Evolutionary conservation across 2,888 invertebrate species (phyloP), one percentile per base, ranked within the genome.

Genomic region (Sarcophaga carnaria): DNA sequence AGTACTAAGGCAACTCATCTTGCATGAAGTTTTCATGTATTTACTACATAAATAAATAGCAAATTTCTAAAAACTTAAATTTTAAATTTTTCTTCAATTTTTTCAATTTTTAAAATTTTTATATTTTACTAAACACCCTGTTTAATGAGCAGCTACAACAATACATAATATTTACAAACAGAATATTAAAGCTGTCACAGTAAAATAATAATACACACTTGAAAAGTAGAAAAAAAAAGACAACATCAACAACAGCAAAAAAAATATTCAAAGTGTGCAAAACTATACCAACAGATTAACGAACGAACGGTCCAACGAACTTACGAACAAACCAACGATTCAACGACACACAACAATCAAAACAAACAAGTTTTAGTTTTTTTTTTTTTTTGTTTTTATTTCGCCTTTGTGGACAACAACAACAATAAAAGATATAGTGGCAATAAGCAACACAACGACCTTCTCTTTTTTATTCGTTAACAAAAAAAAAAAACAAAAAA

Each of bases 391-490:
- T 2, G 6, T 37, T 37, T 37, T 37, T 37, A 1, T 6, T 37
- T 37, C 6, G 6, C 37, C 37, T 37, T 49, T 14, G 49, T 14
- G 17, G 17, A 17, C 54, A 54, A 54, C 72, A 4, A 66, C 49
- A 78, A 83, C 17, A 45, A 74, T n/a, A 63, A 37, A 47, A 80
- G 64, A 75, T 62, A 77, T 77, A 80, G 66, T 76, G 70, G 80
- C 74, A 78, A 27, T 67, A 67, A 69, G 77, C 81, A 84, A 81
- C 79, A 85, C 87, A 87, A 84, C 87, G 87, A 87, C 87, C 87
- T 87, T 87, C 87, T 87, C 87, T 81, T 87, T 86, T 84, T 84
- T 84, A 85, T 85, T 84, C 81, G 82, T 84, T 79, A 49, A n/a
- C n/a, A n/a, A n/a, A 20, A 22, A 86, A 70, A 77, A 74, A 59